Conservation (phyloP, 2,888 invertebrate genomes). For the Lasioglossum morio region DNA sequence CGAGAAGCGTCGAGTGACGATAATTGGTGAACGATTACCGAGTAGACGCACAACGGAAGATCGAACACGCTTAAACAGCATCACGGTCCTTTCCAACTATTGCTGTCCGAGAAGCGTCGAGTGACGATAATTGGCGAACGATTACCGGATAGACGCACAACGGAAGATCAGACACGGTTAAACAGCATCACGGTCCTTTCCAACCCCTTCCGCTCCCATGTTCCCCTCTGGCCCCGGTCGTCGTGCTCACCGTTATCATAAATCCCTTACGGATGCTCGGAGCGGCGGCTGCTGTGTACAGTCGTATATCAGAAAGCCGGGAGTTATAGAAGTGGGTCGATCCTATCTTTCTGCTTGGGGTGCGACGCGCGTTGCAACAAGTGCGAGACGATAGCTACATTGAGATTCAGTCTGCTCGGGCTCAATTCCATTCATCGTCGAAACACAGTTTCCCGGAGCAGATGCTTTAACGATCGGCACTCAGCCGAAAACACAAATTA, state of each 20-base stretch:
- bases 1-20: neutral
- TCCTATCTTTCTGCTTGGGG: conserved; percentile 74
- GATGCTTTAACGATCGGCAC: conserved; percentile 73
- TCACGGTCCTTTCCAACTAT: neutral
- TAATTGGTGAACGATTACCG: neutral
- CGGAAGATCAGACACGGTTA: conserved; percentile 3
- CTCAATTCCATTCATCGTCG: conserved; percentile 74
- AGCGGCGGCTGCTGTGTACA: conserved; percentile 45
- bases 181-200: conserved; percentile 18
- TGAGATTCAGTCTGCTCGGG: conserved; percentile 72
- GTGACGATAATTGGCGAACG: neutral
- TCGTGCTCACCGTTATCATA: conserved; percentile 58
- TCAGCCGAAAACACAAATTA: conserved; percentile 73
- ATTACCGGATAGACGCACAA: neutral
- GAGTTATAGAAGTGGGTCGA: conserved; percentile 75
- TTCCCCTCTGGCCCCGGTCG: neutral
- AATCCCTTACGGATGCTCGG: conserved; percentile 71
- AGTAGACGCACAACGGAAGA: neutral
- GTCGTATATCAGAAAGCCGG: conserved; percentile 71
- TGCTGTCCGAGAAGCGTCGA: neutral
- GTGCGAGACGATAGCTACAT: conserved; percentile 73
- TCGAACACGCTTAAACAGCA: neutral
- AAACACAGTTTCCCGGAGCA: conserved; percentile 71
- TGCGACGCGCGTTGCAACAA: conserved; percentile 70
- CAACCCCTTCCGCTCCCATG: conserved; percentile 30